Percentiles rank a stretch among this genome's conserved stretches.
These are phyloP conservation scores for Centropus bengalensis DNA, from an alignment of 2,113 vertebrate genomes.

Conservation along the genomic window DNA sequence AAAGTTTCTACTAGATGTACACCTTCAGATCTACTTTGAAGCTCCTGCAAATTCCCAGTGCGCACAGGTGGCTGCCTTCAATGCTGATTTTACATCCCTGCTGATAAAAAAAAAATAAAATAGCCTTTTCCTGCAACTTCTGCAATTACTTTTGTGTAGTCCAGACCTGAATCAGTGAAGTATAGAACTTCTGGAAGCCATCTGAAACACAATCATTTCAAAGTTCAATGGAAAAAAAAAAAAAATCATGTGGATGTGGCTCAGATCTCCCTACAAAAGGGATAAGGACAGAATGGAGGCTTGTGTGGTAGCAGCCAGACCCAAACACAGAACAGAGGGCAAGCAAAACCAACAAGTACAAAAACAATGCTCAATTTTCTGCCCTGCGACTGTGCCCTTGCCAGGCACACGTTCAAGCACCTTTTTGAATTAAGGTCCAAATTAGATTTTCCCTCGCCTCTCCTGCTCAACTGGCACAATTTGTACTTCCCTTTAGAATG, in stretches of 20 bases:
- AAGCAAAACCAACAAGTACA: background rate
- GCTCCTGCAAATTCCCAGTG: background rate
- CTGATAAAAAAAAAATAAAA: background rate
- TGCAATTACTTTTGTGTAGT: background rate
- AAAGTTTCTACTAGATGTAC: background rate
- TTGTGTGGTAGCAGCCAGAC: background rate
- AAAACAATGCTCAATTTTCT: background rate
- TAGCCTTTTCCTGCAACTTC: background rate
- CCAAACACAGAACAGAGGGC: background rate
- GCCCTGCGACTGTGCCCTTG: background rate
- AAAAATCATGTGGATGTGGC: fast-evolving
- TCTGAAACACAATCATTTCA: background rate
- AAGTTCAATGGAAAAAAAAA: background rate
- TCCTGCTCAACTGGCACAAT: background rate
- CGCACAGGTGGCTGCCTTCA: background rate
- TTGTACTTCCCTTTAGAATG: background rate
- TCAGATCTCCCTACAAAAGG: background rate
- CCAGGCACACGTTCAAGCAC: background rate
- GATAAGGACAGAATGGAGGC: background rate
- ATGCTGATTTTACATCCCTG: background rate
- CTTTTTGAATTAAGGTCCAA: background rate
- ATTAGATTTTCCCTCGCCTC: background rate
- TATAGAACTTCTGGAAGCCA: background rate
- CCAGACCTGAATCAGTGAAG: background rate
- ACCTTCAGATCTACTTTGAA: background rate